A percentile compares a stretch with the other conserved stretches of the same genome.
Conservation (phyloP, 2,113 vertebrate species). For the Antechinus flavipes region DNA sequence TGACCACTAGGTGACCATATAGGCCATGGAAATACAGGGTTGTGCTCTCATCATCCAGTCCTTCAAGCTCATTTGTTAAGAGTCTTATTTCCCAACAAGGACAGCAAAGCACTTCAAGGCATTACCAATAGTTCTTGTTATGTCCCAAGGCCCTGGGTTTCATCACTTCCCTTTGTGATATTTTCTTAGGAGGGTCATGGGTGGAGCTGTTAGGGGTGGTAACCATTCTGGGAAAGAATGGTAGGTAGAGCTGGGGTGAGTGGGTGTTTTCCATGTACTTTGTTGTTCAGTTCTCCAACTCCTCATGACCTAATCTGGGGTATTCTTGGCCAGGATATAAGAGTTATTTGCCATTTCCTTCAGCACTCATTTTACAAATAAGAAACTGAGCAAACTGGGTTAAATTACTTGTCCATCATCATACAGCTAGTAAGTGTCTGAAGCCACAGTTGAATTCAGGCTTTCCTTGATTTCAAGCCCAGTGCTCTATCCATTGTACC, state of each 20-base stretch:
- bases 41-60: background rate
- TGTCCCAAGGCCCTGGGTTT: background rate
- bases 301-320: background rate
- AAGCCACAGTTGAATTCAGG: background rate
- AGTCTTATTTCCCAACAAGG: background rate
- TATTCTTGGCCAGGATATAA: background rate
- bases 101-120: background rate
- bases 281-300: background rate
- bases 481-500: background rate
- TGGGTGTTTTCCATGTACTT: background rate
- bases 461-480: background rate
- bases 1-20: background rate
- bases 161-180: background rate
- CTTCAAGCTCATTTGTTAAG: background rate
- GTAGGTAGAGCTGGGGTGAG: background rate
- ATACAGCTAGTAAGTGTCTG: background rate
- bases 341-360: background rate
- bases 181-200: background rate
- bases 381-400: background rate
- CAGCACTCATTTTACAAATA: background rate
- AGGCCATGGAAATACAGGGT: background rate
- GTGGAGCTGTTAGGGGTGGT: background rate
- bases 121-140: background rate
- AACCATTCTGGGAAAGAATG: background rate
- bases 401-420: background rate